Conservation (phyloP, 2,797 vertebrate genomes). For the Xenops minutus region DNA sequence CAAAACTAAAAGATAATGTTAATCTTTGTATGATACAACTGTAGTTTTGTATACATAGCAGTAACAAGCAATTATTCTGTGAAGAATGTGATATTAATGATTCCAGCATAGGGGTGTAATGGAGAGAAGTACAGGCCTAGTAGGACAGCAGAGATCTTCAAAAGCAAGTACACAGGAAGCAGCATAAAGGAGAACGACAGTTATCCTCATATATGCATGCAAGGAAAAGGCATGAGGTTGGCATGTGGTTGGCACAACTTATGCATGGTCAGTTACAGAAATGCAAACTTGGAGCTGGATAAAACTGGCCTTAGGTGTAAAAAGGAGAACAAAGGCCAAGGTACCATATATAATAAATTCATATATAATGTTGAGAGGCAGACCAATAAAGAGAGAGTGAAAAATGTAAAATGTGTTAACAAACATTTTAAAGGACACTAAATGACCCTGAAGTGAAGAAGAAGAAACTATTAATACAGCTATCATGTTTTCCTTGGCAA, state of each 20-base stretch:
- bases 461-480: neutral
- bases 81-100: neutral
- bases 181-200: rapidly evolving
- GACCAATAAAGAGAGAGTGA: neutral
- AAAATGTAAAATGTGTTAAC: neutral
- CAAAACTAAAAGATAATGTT: no score
- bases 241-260: neutral
- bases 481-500: neutral
- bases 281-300: neutral
- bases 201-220: rapidly evolving
- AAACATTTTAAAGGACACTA: neutral
- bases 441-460: neutral
- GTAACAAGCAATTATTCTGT: neutral
- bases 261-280: neutral
- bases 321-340: neutral
- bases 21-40: neutral
- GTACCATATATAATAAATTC: neutral
- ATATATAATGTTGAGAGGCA: neutral
- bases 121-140: neutral
- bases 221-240: neutral
- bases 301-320: neutral
- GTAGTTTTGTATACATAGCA: neutral
- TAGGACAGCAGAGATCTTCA: neutral
- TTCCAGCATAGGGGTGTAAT: neutral
- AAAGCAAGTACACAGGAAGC: rapidly evolving